phyloP scores from a whole-genome alignment of 2,113 vertebrate genomes.

The Uria aalge region DNA sequence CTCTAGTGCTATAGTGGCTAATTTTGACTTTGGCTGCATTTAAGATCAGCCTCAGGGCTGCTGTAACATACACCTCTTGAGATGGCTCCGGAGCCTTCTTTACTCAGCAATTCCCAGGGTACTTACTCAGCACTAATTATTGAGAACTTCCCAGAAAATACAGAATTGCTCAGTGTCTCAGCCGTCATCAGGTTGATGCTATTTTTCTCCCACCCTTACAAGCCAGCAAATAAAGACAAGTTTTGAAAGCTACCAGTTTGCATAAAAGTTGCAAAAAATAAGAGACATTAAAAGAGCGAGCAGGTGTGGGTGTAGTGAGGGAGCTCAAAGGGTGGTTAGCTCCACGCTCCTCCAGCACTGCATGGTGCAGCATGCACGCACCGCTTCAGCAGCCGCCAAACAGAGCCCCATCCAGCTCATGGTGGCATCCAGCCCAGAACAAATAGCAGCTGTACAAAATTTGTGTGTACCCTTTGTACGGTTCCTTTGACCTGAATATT shows the following conservation, averaged over 20 bases:
- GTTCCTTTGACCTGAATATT: slow-evolving; percentile 19
- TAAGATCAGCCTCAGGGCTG: background rate
- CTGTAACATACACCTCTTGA: background rate
- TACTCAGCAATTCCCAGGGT: background rate
- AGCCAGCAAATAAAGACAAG: background rate
- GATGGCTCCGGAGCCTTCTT: background rate
- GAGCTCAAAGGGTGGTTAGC: background rate
- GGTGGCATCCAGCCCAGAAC: background rate
- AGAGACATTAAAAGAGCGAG: background rate
- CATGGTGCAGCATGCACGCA: background rate
- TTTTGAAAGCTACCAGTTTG: background rate
- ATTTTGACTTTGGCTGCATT: background rate
- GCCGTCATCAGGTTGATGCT: background rate
- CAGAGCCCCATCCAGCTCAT: background rate
- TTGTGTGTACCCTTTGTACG: background rate
- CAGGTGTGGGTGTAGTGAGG: background rate
- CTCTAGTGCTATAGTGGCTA: background rate
- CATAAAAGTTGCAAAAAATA: background rate
- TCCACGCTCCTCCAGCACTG: background rate
- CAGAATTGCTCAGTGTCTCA: background rate
- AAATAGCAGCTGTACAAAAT: slow-evolving; percentile 11
- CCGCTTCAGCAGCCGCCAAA: background rate
- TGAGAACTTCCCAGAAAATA: background rate
- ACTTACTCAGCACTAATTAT: background rate
- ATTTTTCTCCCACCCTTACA: background rate